phyloP scores from a whole-genome alignment of 2,797 vertebrate species.

The Smutsia temminckii region DNA sequence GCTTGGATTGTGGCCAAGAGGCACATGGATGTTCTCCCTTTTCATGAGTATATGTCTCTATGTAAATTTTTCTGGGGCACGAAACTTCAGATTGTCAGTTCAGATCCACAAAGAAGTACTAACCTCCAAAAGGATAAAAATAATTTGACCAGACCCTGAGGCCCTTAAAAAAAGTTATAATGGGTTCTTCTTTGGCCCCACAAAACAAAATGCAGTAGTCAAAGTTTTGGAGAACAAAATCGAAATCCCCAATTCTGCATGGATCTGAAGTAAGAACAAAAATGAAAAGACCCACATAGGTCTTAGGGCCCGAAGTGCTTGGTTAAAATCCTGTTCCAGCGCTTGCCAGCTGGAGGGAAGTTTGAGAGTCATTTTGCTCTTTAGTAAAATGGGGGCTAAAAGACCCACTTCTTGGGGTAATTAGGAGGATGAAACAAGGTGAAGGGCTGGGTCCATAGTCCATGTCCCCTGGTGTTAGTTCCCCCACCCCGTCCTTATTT shows the following conservation, averaged over 20 bases:
- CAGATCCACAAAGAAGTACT: not conserved
- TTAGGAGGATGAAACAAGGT: not conserved
- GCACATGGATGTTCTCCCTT: not conserved
- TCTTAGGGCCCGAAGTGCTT: not conserved
- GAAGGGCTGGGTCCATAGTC: rapidly evolving
- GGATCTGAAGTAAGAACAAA: not conserved
- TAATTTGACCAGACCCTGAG: not conserved
- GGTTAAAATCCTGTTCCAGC: not conserved
- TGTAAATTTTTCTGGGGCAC: not conserved
- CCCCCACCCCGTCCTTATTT: not conserved
- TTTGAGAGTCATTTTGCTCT: not conserved
- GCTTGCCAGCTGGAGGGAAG: not conserved
- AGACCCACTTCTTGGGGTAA: not conserved
- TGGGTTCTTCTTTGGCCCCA: not conserved
- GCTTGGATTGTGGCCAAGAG: not conserved
- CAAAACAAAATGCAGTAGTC: not conserved
- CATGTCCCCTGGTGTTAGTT: too few species aligned
- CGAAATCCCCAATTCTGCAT: not conserved
- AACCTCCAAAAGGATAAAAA: not conserved
- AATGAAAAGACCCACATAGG: not conserved
- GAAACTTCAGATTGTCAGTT: not conserved
- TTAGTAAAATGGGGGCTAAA: not conserved
- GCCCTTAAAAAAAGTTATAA: not conserved
- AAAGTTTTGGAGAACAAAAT: not conserved
- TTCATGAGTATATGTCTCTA: not conserved